phyloP scores from a whole-genome alignment of 2,797 vertebrate genomes.

The Capromys pilorides region DNA sequence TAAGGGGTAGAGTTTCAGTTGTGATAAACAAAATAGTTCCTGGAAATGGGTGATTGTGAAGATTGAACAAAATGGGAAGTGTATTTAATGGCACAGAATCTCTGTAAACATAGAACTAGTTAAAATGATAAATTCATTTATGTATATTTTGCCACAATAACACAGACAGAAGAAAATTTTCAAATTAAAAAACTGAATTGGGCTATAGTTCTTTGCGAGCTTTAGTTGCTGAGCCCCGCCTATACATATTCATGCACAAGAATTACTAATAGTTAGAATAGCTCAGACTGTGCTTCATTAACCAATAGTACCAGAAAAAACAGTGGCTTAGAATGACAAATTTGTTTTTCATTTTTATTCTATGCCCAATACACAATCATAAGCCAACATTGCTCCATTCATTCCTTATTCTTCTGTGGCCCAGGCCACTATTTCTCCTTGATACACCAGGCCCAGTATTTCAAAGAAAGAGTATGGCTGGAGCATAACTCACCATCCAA shows the following conservation, averaged over 20 bases:
- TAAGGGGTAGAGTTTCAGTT: neutral
- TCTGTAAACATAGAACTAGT: neutral
- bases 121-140: neutral
- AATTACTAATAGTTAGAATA: neutral
- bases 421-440: neutral
- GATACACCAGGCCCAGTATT: neutral
- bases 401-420: neutral
- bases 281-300: neutral
- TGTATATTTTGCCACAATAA: neutral
- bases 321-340: conserved; percentile 8
- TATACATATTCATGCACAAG: neutral
- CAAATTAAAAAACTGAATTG: neutral
- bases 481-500: neutral
- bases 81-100: neutral
- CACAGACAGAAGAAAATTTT: neutral
- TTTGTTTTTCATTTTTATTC: neutral
- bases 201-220: neutral
- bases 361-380: neutral
- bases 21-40: neutral
- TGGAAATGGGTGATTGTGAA: neutral
- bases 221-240: neutral
- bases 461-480: neutral
- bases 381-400: neutral
- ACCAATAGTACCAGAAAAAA: neutral
- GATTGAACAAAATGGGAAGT: neutral